Base-by-base conservation (phyloP, 2,113 vertebrate genomes). In the Alectura lathami region DNA sequence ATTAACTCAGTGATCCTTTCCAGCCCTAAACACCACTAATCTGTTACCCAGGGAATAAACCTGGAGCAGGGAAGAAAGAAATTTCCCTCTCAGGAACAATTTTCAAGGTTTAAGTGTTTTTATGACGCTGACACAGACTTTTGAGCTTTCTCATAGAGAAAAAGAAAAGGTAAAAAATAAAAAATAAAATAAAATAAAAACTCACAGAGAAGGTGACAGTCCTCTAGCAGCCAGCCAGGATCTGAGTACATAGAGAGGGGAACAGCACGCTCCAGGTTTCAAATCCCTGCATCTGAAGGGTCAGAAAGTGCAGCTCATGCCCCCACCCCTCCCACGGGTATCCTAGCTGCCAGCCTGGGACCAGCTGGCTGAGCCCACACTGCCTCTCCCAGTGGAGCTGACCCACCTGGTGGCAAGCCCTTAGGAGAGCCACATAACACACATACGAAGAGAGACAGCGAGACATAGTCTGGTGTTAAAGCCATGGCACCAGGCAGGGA, bases 1-100 rank as follows among this genome's bases (percentile, higher is more conserved):
- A 96, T 93, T 95, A 91, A 90, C 81, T 50, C 57, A 93, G 86
- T 76, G 90, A 91, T 95, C 80, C 69, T 91, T 96, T 88, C 62
- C 63, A 60, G 68, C 36, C 56, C 62, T 94, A 94, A 94, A 84
- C 70, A 57, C 76, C 64, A 64, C 83, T 93, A 92, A 92, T 96
- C 73, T 91, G 30, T 76, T 95, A 84, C 69, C 51, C 54, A 89
- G 95, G 73, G 88, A 94, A 93, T 93, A 94, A 84, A 88, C 43
- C 63, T 30, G 6, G 48, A 92, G 69, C 50, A 78, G n/a, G 23
- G n/a, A 96, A 96, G 62, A 57, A 86, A 15, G 63, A 81, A 54
- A 43, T 40, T 82, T n/a, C 48, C 36, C 48, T 68, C 86, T 64
- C 22, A 73, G 43, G 62, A 87, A 75, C 17, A 23, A 17, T 93